These are phyloP conservation scores for Drosophila multiciliata DNA, from an alignment of 2,888 invertebrate species.

Conservation along the genomic window DNA sequence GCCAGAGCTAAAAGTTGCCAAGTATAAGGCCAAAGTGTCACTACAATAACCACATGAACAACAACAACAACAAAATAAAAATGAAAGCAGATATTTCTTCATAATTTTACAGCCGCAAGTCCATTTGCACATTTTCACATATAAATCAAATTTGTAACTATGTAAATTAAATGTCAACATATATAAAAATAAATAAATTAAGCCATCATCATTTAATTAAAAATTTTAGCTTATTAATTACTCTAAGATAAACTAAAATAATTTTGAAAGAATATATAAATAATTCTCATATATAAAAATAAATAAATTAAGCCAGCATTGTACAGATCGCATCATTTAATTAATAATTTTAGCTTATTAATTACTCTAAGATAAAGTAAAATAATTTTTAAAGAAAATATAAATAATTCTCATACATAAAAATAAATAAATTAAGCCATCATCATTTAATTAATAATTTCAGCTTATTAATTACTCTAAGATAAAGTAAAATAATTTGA, in stretches of 20 bases:
- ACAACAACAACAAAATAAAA: not conserved
- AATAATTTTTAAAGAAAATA: not conserved
- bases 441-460: no score
- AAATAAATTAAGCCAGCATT: not conserved
- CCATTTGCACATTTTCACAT: not conserved
- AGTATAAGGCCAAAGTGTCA: constrained; percentile 51
- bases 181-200: not conserved
- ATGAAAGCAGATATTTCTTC: not conserved
- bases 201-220: not conserved
- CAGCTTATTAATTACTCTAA: not conserved
- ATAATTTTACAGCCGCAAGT: not conserved
- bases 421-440: not conserved
- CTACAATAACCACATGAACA: constrained; percentile 20
- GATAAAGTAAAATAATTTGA: not conserved
- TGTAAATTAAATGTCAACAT: not conserved
- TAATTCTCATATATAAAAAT: not conserved
- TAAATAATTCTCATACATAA: no score
- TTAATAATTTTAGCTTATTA: no score
- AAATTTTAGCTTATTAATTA: not conserved
- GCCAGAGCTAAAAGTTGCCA: constrained; percentile 44
- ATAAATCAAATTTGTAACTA: not conserved
- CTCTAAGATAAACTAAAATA: not conserved
- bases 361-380: not conserved
- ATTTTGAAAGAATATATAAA: not conserved
- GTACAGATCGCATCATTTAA: no score